phyloP scores from a whole-genome alignment of 2,797 vertebrate genomes.

The Lepidocolaptes lacrymiger region DNA sequence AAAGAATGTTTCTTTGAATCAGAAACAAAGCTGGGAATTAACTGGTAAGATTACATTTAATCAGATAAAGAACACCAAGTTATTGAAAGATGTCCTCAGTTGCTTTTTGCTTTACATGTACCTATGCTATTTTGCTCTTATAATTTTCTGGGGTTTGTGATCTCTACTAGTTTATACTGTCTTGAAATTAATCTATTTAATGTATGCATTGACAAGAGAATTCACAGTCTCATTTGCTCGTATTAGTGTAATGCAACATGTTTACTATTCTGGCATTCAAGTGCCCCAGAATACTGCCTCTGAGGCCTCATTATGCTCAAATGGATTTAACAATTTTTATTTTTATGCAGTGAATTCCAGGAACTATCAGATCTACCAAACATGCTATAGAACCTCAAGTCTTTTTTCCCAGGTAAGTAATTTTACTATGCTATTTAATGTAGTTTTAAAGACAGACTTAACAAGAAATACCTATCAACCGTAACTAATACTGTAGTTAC shows the following conservation, averaged over 20 bases:
- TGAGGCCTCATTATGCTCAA: neutral
- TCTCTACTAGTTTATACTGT: neutral
- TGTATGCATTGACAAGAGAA: accelerated
- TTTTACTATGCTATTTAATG: neutral
- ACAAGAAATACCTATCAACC: neutral
- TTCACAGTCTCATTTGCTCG: neutral
- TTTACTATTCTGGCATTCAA: neutral
- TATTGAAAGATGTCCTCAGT: neutral
- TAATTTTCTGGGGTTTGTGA: neutral
- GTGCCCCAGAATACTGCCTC: neutral
- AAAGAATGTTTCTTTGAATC: neutral
- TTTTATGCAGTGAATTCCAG: neutral
- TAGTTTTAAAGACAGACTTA: neutral
- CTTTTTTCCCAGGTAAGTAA: neutral
- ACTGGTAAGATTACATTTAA: neutral
- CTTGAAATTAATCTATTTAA: neutral
- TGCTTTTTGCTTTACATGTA: neutral
- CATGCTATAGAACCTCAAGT: neutral
- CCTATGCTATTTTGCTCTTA: neutral
- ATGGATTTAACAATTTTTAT: neutral
- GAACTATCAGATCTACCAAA: neutral
- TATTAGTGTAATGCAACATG: neutral
- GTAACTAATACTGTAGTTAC: neutral
- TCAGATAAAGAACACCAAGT: neutral
- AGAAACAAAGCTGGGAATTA: neutral